Conservation (phyloP, 1,140 invertebrate genomes). For the Ips typographus region DNA sequence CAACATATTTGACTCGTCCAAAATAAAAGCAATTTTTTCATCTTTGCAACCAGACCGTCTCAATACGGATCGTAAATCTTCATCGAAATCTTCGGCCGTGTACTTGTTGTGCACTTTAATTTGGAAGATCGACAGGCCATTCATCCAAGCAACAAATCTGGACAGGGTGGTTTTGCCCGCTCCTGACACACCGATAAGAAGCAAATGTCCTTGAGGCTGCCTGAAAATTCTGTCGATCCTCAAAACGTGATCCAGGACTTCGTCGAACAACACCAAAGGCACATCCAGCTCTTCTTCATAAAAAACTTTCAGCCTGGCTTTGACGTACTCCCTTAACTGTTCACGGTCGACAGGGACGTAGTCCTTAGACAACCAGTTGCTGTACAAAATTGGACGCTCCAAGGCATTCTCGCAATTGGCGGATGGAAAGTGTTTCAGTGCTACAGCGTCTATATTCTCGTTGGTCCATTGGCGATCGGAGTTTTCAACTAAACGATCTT, state of each 20-base stretch:
- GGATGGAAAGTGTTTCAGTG: conserved; percentile 91
- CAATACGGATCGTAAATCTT: conserved; percentile 92
- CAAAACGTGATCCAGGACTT: conserved; percentile 97
- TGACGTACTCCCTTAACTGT: conserved; percentile 93
- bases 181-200: conserved; percentile 96
- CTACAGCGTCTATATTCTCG: conserved; percentile 94
- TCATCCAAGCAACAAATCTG: conserved; percentile 99
- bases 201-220: conserved; percentile 95
- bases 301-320: conserved; percentile 96
- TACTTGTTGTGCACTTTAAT: conserved; percentile 99
- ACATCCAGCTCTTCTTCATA: conserved; percentile 99
- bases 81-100: conserved; percentile 97
- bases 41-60: conserved; percentile 94
- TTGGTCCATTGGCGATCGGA: conserved; percentile 96
- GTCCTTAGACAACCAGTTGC: conserved; percentile 98
- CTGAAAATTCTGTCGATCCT: conserved; percentile 96
- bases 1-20: conserved; percentile 98
- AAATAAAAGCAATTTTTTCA: conserved; percentile 98
- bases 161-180: conserved; percentile 99
- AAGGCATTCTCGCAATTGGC: conserved; percentile 87
- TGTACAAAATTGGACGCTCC: conserved; percentile 91
- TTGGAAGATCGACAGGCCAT: conserved; percentile 97
- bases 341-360: conserved; percentile 96
- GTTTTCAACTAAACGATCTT: conserved; percentile 93
- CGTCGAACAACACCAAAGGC: conserved; percentile 96